phyloP scores from a whole-genome alignment of 2,797 vertebrate species.

The Pagetopsis macropterus region DNA sequence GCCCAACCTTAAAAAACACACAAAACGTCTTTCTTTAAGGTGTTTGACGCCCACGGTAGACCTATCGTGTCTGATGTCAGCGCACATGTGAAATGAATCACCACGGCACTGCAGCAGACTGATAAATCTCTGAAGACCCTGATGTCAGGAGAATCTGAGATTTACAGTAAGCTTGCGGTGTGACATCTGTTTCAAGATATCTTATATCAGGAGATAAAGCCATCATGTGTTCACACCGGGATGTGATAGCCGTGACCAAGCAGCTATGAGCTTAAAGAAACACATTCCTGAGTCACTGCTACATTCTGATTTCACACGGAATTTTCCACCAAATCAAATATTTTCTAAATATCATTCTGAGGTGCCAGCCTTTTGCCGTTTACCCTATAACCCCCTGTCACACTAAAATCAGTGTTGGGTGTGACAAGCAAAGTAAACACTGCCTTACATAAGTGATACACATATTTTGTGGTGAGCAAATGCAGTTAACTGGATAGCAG shows the following conservation, averaged over 20 bases:
- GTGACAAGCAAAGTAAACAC: slow-evolving; percentile 26
- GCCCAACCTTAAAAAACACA: not conserved
- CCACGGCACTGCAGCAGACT: not conserved
- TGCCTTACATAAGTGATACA: slow-evolving; percentile 8
- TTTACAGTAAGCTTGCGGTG: slow-evolving; percentile 37
- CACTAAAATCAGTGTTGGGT: not conserved
- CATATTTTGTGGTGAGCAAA: slow-evolving; percentile 38
- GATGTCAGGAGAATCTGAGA: slow-evolving; percentile 34
- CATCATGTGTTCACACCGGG: slow-evolving; percentile 21
- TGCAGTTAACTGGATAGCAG: slow-evolving; percentile 30
- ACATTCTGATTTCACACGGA: slow-evolving; percentile 15
- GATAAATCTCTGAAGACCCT: slow-evolving; percentile 15
- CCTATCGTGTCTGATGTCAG: not conserved
- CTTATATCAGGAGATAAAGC: slow-evolving; percentile 43
- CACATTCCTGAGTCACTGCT: slow-evolving; percentile 19
- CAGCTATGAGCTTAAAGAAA: slow-evolving; percentile 47
- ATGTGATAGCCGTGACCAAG: slow-evolving; percentile 54
- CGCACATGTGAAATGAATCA: slow-evolving; percentile 45
- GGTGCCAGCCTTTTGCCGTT: not conserved
- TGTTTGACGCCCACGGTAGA: not conserved
- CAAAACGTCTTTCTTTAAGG: not conserved
- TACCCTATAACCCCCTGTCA: not conserved
- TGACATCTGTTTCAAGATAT: slow-evolving; percentile 52
- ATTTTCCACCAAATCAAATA: not conserved
- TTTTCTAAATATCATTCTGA: not conserved